Evolutionary conservation across 2,797 vertebrate species (phyloP).

Genomic region (Rhyacichthys aspro): DNA sequence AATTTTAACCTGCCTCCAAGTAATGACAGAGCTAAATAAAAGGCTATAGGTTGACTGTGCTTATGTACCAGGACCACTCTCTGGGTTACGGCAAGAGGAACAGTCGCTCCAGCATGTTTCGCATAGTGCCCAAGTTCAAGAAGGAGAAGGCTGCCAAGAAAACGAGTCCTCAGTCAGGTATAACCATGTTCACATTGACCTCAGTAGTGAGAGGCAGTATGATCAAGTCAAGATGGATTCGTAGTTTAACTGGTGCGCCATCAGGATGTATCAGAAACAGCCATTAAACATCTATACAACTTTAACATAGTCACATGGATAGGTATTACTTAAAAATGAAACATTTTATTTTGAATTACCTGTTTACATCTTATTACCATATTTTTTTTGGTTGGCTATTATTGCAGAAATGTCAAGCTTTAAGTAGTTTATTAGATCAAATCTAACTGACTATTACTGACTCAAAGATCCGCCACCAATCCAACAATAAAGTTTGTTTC

Average conservation of each 20-base stretch:
- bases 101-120: slow-evolving; percentile 94
- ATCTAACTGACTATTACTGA: too few species aligned
- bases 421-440: too few species aligned
- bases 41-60: slow-evolving; percentile 79
- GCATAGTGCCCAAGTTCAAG: slow-evolving; percentile 99
- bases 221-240: slow-evolving; percentile 5
- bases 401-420: too few species aligned
- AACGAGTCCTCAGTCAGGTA: slow-evolving; percentile 93
- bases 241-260: slow-evolving; percentile 3
- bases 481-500: too few species aligned
- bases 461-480: too few species aligned
- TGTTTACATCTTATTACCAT: too few species aligned
- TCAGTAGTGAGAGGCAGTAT: slow-evolving; percentile 3
- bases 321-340: too few species aligned
- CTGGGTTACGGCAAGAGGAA: slow-evolving; percentile 97
- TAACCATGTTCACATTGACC: slow-evolving; percentile 53
- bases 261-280: not conserved
- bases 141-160: slow-evolving; percentile 95
- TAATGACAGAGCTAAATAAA: slow-evolving; percentile 69
- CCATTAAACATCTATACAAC: not conserved
- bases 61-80: slow-evolving; percentile 88
- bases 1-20: slow-evolving; percentile 44
- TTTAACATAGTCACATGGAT: not conserved
- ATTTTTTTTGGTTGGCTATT: too few species aligned
- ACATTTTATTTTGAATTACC: too few species aligned